Evolutionary conservation across 1,140 invertebrate genomes (phyloP), one percentile per base, ranked within the genome.

Genomic region (Stegodyphus dumicola): DNA sequence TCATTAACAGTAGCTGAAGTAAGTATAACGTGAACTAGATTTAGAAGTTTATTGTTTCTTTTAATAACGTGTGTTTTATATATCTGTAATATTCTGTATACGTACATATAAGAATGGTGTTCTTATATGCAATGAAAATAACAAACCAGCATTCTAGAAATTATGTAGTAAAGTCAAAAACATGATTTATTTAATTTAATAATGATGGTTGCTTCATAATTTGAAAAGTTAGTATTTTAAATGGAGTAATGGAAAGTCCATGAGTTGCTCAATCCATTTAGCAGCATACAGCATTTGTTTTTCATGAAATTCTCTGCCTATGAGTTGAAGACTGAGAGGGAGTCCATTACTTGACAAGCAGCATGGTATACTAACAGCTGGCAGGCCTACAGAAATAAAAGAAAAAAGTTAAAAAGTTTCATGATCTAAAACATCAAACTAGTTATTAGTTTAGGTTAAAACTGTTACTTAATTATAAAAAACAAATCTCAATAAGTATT

Each of bases 271-370:
- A 86, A 99, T 94, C 93, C 94, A 96, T 87, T 95, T 95, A 2
- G 96, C 96, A 52, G 96, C 92, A 75, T 93, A 94, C 5, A 99
- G 91, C 65, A 99, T 89, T 77, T 93, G 90, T 67, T 94, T 90
- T 90, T 99, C 98, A 56, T 94, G 93, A 76, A 96, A 93, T 87
- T 91, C 92, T 18, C 94, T 94, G 2, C 95, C 95, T 92, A 99
- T 97, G n/a, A 99, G 90, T 91, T 99, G 98, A 56, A 99, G 89
- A 77, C 96, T 95, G 6, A 99, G 90, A 0, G 98, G 98, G 64
- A 99, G 89, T 4, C 94, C 94, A 77, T 93, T 92, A n/a, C 90
- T 90, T 13, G 96, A 97, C 51, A 98, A 90, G 51, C 92, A 92
- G 71, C 97, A 93, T 0, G 98, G 98, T 83, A 99, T 90, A 67